Conservation (phyloP, 2,113 vertebrate genomes). For the Machaerirhynchus nigripectus region DNA sequence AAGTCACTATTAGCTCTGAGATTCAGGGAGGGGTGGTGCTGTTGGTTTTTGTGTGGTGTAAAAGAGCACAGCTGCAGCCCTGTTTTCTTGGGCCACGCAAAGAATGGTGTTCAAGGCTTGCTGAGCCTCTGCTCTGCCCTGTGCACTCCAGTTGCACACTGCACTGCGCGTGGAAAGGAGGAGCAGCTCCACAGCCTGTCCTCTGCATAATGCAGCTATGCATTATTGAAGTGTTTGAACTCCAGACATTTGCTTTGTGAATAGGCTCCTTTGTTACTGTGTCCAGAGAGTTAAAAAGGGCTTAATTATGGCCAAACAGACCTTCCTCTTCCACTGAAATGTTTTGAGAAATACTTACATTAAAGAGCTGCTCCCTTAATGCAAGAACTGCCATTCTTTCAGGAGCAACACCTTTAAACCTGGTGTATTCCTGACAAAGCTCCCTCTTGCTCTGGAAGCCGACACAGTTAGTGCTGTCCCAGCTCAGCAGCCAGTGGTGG, state of each 20-base stretch:
- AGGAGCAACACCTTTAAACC: not conserved
- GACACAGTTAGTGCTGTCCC: not conserved
- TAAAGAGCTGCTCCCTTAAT: not conserved
- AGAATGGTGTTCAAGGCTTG: not conserved
- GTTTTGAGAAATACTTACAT: not conserved
- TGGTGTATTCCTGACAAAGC: not conserved
- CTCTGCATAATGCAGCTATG: not conserved
- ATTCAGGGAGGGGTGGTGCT: not conserved
- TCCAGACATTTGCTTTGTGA: not conserved
- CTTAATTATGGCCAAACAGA: not conserved
- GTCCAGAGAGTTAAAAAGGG: not conserved
- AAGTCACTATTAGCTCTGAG: not conserved
- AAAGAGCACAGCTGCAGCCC: not conserved
- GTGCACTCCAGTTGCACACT: not conserved
- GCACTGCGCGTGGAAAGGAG: not conserved
- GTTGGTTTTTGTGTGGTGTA: not conserved
- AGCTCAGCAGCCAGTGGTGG: not conserved
- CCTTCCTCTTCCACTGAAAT: not conserved
- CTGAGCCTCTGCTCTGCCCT: not conserved
- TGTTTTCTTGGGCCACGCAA: not conserved
- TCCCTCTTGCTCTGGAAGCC: not conserved
- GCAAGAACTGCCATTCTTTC: not conserved
- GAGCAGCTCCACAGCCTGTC: not conserved
- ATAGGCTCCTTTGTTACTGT: not conserved
- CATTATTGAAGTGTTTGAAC: not conserved